phyloP scores from a whole-genome alignment of 1,140 invertebrate species.

The Drosophila ercepeae region DNA sequence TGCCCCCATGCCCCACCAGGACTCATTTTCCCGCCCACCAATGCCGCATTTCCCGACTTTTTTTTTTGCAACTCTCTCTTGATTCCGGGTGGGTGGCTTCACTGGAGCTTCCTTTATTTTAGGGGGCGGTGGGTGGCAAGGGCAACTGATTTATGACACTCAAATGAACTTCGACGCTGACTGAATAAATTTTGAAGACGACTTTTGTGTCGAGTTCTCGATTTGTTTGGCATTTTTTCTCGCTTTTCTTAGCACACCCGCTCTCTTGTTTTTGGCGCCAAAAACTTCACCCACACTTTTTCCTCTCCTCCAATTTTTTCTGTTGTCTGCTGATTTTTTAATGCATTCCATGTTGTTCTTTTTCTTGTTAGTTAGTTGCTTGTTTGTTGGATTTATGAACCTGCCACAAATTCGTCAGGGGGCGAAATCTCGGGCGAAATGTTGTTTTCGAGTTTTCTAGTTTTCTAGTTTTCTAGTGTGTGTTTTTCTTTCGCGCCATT shows the following conservation, averaged over 20 bases:
- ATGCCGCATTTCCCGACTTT: slow-evolving; percentile 14
- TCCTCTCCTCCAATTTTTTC: neutral
- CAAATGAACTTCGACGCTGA: slow-evolving; percentile 79
- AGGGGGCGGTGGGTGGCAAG: slow-evolving; percentile 7
- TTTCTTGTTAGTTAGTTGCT: slow-evolving; percentile 40
- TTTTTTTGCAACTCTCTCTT: slow-evolving; percentile 1
- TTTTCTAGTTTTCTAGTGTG: too few relatives aligned
- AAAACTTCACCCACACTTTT: slow-evolving; percentile 32
- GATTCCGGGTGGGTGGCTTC: too few relatives aligned
- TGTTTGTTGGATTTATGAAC: slow-evolving; percentile 54
- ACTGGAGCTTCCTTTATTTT: neutral
- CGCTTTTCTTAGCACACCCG: slow-evolving; percentile 9
- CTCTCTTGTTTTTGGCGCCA: slow-evolving; percentile 36
- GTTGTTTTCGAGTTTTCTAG: slow-evolving; percentile 8
- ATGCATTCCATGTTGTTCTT: slow-evolving; percentile 27
- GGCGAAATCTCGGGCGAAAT: slow-evolving; percentile 20
- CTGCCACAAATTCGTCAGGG: slow-evolving; percentile 59
- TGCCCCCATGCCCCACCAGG: neutral
- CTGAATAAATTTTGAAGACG: slow-evolving; percentile 71
- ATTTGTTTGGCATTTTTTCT: slow-evolving; percentile 57
- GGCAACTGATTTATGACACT: slow-evolving; percentile 77
- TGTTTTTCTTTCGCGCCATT: too few relatives aligned
- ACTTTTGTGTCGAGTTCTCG: slow-evolving; percentile 55
- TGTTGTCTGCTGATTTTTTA: slow-evolving; percentile 28
- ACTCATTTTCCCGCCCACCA: neutral